These are phyloP conservation scores for Choristoneura rosaceana DNA, from an alignment of 2,888 invertebrate genomes.

Conservation along the genomic window DNA sequence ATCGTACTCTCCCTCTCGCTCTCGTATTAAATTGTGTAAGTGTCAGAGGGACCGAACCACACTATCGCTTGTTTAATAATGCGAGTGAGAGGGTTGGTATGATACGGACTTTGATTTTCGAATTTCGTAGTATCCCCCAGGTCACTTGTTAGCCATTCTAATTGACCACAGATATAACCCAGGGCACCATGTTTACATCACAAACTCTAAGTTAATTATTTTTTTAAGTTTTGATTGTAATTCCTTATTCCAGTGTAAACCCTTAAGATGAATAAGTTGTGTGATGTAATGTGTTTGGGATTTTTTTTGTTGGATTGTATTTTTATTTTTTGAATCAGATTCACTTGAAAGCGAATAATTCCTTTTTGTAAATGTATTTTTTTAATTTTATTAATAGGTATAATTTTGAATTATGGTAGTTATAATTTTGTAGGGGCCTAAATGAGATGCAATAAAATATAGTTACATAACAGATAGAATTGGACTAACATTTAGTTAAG, in stretches of 20 bases:
- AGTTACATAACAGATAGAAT: slow-evolving; percentile 40
- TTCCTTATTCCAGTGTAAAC: slow-evolving; percentile 19
- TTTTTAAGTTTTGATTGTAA: slow-evolving; percentile 16
- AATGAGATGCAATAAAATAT: slow-evolving; percentile 43
- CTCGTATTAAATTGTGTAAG: no score
- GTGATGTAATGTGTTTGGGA: not conserved
- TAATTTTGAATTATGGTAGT: slow-evolving; percentile 32
- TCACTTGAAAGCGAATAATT: not conserved
- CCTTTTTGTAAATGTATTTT: not conserved
- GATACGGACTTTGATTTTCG: no score
- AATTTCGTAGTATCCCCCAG: no score
- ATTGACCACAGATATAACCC: not conserved
- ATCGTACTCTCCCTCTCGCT: no score
- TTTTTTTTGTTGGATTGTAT: not conserved
- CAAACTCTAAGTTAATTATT: slow-evolving; percentile 23
- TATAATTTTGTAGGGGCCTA: slow-evolving; percentile 41
- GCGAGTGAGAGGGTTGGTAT: no score
- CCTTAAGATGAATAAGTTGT: slow-evolving; percentile 45
- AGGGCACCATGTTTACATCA: slow-evolving; percentile 22
- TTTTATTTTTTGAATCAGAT: not conserved
- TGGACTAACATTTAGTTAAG: slow-evolving; percentile 44
- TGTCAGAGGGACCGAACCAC: no score
- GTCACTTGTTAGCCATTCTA: not conserved
- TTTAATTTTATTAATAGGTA: slow-evolving; percentile 30
- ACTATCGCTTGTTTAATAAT: no score